Evolutionary conservation across 2,797 vertebrate genomes (phyloP).

Genomic region (Meda fulgida): DNA sequence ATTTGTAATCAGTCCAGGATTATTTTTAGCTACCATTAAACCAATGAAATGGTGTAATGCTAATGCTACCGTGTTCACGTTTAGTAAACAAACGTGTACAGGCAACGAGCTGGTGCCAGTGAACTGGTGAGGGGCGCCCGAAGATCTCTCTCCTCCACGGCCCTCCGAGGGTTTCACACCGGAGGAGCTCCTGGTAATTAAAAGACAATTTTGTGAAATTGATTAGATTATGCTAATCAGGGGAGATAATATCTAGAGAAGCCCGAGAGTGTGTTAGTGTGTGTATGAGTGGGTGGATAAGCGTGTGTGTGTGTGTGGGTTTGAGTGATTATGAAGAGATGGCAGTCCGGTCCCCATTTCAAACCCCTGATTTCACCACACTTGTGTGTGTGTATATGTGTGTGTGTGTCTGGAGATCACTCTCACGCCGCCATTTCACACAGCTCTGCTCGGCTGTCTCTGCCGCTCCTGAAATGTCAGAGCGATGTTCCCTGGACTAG

Average conservation of each 20-base stretch:
- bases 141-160: constrained; percentile 26
- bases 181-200: constrained; percentile 77
- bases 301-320: constrained; percentile 24
- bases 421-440: constrained; percentile 61
- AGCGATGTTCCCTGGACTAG: constrained; percentile 83
- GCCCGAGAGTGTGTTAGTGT: constrained; percentile 34
- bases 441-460: constrained; percentile 52
- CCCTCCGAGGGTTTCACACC: constrained; percentile 59
- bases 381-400: constrained; percentile 29
- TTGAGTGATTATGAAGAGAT: constrained; percentile 67
- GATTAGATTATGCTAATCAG: constrained; percentile 82
- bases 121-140: constrained; percentile 23
- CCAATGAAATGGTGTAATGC: background rate
- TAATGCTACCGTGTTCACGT: constrained; percentile 3
- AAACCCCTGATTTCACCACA: constrained; percentile 77
- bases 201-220: constrained; percentile 79
- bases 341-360: constrained; percentile 84
- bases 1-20: constrained; percentile 20
- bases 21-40: constrained; percentile 33
- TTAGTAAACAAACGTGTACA: background rate
- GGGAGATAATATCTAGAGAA: constrained; percentile 72
- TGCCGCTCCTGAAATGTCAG: constrained; percentile 86
- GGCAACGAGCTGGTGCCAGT: constrained; percentile 27
- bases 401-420: constrained; percentile 59
- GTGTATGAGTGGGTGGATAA: constrained; percentile 17